Evolutionary conservation across 2,797 vertebrate species (phyloP).

Genomic region (Neosalanx taihuensis): DNA sequence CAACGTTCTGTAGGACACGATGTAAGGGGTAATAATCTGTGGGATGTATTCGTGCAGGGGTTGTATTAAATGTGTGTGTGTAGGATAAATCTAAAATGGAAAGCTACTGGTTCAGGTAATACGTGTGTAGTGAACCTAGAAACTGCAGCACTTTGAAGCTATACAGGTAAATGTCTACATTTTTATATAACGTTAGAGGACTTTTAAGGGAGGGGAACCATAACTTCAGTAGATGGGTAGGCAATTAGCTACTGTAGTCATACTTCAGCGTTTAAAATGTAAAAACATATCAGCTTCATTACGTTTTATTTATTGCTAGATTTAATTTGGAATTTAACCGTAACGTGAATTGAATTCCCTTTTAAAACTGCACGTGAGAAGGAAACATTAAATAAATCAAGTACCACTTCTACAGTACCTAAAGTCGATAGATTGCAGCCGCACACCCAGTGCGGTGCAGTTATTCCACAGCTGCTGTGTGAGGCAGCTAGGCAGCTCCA

Average conservation of each 20-base stretch:
- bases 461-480: conserved; percentile 43
- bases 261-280: conserved; percentile 22
- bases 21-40: not conserved
- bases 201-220: too few species aligned
- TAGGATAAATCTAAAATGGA: not conserved
- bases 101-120: conserved; percentile 31
- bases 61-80: not conserved
- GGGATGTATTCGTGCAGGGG: not conserved
- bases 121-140: conserved; percentile 15
- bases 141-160: conserved; percentile 43
- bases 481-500: conserved; percentile 32
- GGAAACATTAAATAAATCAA: not conserved
- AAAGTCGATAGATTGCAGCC: not conserved
- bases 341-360: not conserved
- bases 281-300: conserved; percentile 1
- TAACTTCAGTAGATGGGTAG: conserved; percentile 59
- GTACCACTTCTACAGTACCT: not conserved
- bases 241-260: conserved; percentile 21
- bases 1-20: too few species aligned
- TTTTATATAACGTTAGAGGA: conserved; percentile 21
- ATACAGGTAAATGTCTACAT: conserved; percentile 40
- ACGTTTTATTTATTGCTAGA: not conserved
- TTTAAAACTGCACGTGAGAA: not conserved
- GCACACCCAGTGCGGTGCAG: not conserved
- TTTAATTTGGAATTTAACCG: not conserved